Conservation (phyloP, 1,140 invertebrate species). For the Zaprionus lachaisei region DNA sequence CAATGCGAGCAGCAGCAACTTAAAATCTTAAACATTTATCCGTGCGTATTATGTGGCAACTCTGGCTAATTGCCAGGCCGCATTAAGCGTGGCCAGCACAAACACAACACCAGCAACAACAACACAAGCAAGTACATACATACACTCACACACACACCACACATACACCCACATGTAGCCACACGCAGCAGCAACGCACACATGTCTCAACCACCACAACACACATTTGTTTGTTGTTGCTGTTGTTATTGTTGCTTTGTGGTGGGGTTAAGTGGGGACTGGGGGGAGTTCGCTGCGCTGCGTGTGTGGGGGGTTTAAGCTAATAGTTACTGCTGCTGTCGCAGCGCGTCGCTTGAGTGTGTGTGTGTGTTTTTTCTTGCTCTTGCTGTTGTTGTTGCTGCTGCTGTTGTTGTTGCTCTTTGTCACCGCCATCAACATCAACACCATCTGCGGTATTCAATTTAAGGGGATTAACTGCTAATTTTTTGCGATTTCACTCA, state of each 20-base stretch:
- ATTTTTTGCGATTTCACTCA: slow-evolving; percentile 82
- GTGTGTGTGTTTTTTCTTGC: slow-evolving; percentile 29
- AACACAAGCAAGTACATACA: slow-evolving; percentile 14
- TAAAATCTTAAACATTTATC: slow-evolving; percentile 84
- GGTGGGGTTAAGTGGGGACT: slow-evolving; percentile 10
- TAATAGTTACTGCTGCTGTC: slow-evolving; percentile 15
- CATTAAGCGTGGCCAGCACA: slow-evolving; percentile 54
- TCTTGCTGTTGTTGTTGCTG: background rate
- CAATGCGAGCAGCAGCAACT: slow-evolving; percentile 55
- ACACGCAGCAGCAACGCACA: background rate
- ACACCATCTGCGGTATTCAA: slow-evolving; percentile 83
- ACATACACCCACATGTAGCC: slow-evolving; percentile 5
- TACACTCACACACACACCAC: slow-evolving; percentile 17
- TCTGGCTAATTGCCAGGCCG: slow-evolving; percentile 78
- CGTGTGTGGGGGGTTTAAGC: slow-evolving; percentile 2
- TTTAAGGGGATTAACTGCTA: slow-evolving; percentile 84
- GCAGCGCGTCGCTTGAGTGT: slow-evolving; percentile 17
- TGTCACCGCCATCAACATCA: slow-evolving; percentile 59
- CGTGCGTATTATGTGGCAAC: slow-evolving; percentile 84
- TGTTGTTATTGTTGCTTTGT: slow-evolving; percentile 26
- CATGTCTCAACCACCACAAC: slow-evolving; percentile 9
- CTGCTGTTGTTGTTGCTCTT: slow-evolving; percentile 36
- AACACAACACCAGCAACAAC: background rate
- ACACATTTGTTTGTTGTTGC: slow-evolving; percentile 27
- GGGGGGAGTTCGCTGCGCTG: slow-evolving; percentile 9